Conservation (phyloP, 92 coral and sea anemone genomes). For the Epizoanthus fatuus region DNA sequence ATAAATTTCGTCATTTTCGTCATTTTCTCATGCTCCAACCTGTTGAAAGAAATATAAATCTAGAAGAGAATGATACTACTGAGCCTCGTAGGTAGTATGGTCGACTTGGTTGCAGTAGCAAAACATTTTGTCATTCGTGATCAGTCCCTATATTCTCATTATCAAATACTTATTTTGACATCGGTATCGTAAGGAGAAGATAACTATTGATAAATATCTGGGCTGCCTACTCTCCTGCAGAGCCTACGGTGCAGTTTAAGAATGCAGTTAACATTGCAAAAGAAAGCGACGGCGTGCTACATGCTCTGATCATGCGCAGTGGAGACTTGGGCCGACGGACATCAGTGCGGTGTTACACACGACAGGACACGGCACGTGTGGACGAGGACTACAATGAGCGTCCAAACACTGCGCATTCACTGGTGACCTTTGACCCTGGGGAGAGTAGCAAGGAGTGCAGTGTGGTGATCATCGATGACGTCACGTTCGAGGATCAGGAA, state of each 20-base stretch:
- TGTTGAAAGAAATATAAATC: too few relatives aligned
- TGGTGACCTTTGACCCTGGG: constrained; percentile 83
- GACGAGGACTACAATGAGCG: constrained; percentile 87
- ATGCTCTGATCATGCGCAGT: constrained; percentile 80
- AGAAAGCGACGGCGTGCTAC: constrained; percentile 72
- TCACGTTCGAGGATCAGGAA: constrained; percentile 78
- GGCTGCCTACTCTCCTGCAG: constrained; percentile 43
- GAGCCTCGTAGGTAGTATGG: too few relatives aligned
- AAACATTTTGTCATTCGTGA: too few relatives aligned
- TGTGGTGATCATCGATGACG: constrained; percentile 79
- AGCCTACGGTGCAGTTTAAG: constrained; percentile 88
- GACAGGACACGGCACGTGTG: constrained; percentile 86
- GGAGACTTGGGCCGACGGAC: constrained; percentile 87
- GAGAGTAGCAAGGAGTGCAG: constrained; percentile 82
- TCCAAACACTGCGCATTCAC: constrained; percentile 74
- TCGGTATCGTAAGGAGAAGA: neutral
- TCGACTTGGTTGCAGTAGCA: too few relatives aligned
- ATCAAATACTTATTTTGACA: too few relatives aligned
- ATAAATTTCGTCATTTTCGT: too few relatives aligned
- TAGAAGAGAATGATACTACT: too few relatives aligned
- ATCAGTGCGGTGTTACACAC: constrained; percentile 90
- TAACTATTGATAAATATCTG: neutral
- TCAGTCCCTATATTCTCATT: too few relatives aligned
- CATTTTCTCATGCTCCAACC: too few relatives aligned
- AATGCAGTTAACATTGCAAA: constrained; percentile 50